Percentiles rank a stretch among this genome's conserved stretches.
These are phyloP conservation scores for Parus major DNA, from an alignment of 2,113 vertebrate species.

Conservation along the genomic window DNA sequence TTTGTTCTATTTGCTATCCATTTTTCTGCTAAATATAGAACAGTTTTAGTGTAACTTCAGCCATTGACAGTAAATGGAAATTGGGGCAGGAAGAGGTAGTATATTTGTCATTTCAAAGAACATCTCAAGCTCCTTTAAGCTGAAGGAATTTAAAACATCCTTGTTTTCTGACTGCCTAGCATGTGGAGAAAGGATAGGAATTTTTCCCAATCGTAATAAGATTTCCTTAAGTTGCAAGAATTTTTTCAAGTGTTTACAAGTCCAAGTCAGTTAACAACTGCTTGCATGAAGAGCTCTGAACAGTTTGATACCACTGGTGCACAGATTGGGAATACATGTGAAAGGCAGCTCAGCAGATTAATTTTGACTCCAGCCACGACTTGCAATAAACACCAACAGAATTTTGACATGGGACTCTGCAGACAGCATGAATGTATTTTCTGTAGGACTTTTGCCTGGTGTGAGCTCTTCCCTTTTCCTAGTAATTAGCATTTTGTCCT, in stretches of 20 bases:
- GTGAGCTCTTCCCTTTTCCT: background rate
- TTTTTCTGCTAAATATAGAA: background rate
- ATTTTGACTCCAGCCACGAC: background rate
- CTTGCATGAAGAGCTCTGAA: background rate
- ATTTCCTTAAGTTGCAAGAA: constrained; percentile 42
- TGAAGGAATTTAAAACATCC: constrained; percentile 41
- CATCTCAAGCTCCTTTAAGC: constrained; percentile 14
- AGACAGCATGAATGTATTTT: background rate
- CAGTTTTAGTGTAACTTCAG: background rate
- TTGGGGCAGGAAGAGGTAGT: background rate
- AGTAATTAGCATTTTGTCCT: background rate
- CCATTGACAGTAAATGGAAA: background rate
- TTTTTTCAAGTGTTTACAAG: constrained; percentile 41
- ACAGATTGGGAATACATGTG: background rate
- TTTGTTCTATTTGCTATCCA: background rate
- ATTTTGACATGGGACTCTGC: background rate
- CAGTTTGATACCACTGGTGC: background rate
- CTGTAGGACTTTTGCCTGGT: background rate
- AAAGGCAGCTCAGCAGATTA: background rate
- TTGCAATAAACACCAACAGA: background rate
- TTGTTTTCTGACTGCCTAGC: background rate
- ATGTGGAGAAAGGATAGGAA: constrained; percentile 23
- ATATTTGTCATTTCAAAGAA: background rate
- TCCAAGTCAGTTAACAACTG: background rate
- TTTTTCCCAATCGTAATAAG: constrained; percentile 8